phyloP scores from a whole-genome alignment of 2,113 vertebrate genomes.

The Pygoscelis antarcticus region DNA sequence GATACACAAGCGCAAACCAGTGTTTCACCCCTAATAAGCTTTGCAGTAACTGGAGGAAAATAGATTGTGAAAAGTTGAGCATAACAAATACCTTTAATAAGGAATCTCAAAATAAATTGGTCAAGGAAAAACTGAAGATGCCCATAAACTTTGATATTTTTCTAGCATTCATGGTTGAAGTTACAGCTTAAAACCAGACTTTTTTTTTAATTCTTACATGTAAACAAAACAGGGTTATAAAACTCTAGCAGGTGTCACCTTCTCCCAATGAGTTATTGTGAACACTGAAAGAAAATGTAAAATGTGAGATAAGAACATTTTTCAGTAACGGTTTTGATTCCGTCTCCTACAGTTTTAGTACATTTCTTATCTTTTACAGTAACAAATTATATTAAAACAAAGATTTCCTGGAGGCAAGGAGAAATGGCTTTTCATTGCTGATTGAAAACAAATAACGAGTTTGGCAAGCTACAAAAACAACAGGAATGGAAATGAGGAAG shows the following conservation, averaged over 20 bases:
- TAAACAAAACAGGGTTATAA: background rate
- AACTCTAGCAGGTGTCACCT: background rate
- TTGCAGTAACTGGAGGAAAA: background rate
- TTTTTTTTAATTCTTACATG: background rate
- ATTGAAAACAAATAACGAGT: constrained; percentile 8
- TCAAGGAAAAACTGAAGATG: background rate
- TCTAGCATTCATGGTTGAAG: background rate
- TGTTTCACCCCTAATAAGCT: background rate
- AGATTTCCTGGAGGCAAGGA: constrained; percentile 11
- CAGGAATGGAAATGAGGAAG: background rate
- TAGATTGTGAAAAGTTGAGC: background rate
- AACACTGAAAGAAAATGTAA: background rate
- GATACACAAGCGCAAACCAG: background rate
- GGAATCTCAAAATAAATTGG: background rate
- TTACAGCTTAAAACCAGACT: background rate
- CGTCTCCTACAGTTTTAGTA: background rate
- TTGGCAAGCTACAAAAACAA: constrained; percentile 9
- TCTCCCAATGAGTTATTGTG: background rate
- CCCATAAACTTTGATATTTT: background rate
- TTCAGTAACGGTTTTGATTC: background rate
- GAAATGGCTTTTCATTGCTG: constrained; percentile 10
- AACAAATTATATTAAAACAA: constrained; percentile 28
- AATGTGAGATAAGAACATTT: background rate
- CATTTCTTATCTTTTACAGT: background rate
- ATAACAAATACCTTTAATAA: background rate